Conservation (phyloP, 2,113 vertebrate species). For the Aramus guarauna region DNA sequence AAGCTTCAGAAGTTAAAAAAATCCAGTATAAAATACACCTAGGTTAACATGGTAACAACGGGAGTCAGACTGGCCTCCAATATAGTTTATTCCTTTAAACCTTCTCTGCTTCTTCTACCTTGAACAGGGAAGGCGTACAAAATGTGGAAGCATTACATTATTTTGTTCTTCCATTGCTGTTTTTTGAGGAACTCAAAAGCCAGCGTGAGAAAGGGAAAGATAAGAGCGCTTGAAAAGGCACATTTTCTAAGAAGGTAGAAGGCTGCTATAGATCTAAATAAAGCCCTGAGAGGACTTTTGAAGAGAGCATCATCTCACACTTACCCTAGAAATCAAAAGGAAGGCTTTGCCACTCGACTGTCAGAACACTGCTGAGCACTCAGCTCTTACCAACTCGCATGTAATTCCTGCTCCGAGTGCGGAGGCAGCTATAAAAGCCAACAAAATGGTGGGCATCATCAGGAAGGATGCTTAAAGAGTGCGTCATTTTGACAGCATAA, state of each 20-base stretch:
- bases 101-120: neutral
- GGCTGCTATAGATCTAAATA: neutral
- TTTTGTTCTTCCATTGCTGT: neutral
- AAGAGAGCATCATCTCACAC: neutral
- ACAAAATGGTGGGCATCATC: neutral
- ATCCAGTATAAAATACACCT: neutral
- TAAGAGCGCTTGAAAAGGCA: neutral
- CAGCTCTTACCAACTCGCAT: neutral
- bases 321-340: neutral
- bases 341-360: neutral
- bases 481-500: neutral
- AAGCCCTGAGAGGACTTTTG: neutral
- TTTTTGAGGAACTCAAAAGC: neutral
- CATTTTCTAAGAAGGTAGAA: neutral
- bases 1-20: neutral
- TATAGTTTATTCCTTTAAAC: neutral
- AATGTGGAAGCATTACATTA: neutral
- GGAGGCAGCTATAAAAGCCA: neutral
- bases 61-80: neutral
- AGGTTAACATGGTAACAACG: neutral
- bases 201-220: neutral
- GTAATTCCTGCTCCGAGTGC: neutral
- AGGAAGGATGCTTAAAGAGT: neutral
- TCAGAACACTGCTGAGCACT: conserved; percentile 1
- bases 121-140: neutral